Conservation (phyloP, 2,113 vertebrate species). For the Etheostoma cragini region DNA sequence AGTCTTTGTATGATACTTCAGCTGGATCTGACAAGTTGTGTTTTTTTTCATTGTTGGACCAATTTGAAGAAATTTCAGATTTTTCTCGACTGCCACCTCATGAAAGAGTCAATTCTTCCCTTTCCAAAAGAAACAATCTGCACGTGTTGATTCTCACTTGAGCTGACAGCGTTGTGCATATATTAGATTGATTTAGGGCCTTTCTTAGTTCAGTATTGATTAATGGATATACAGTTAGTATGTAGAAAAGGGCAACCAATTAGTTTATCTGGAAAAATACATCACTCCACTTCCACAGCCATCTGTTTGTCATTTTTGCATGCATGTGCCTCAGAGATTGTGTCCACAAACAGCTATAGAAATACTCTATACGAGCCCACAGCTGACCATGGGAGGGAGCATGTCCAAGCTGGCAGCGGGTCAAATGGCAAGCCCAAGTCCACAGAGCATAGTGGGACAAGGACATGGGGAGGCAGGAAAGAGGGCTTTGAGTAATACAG, state of each 20-base stretch:
- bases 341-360: slow-evolving; percentile 41
- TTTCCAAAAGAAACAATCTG: slow-evolving; percentile 65
- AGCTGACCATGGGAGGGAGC: slow-evolving; percentile 47
- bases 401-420: slow-evolving; percentile 47
- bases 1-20: slow-evolving; percentile 54
- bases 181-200: slow-evolving; percentile 31
- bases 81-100: slow-evolving; percentile 44
- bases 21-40: slow-evolving; percentile 44
- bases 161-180: slow-evolving; percentile 22
- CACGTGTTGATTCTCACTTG: slow-evolving; percentile 50
- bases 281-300: slow-evolving; percentile 9
- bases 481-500: slow-evolving; percentile 61
- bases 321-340: slow-evolving; percentile 26
- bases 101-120: slow-evolving; percentile 65
- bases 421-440: slow-evolving; percentile 66
- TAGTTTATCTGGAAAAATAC: slow-evolving; percentile 29
- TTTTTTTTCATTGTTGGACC: slow-evolving; percentile 51
- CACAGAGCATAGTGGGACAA: slow-evolving; percentile 42
- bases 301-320: slow-evolving; percentile 57
- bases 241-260: slow-evolving; percentile 24
- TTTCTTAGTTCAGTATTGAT: slow-evolving; percentile 11
- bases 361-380: slow-evolving; percentile 28
- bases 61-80: slow-evolving; percentile 54
- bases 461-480: slow-evolving; percentile 52
- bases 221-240: slow-evolving; percentile 10